phyloP scores from a whole-genome alignment of 2,888 invertebrate genomes.

The Chrysina gloriosa region DNA sequence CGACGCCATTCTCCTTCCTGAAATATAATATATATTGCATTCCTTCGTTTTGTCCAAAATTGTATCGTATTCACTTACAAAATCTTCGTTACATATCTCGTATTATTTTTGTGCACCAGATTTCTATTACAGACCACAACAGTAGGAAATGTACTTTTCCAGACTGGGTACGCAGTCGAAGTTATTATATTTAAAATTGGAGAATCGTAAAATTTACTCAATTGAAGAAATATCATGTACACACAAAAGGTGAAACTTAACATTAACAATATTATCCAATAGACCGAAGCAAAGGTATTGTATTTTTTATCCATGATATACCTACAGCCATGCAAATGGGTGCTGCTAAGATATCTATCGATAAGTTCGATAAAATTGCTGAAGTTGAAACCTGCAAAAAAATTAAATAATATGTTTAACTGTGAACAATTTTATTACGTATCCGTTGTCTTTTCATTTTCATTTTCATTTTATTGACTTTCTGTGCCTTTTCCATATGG shows the following conservation, averaged over 20 bases:
- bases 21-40: neutral
- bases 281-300: conserved; percentile 11
- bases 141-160: conserved; percentile 56
- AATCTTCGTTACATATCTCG: conserved; percentile 37
- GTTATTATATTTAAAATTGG: conserved; percentile 53
- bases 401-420: neutral
- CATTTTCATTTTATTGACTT: neutral
- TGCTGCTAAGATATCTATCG: conserved; percentile 12
- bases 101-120: conserved; percentile 53
- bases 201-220: conserved; percentile 39
- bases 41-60: neutral
- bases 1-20: conserved; percentile 3
- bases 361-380: conserved; percentile 8
- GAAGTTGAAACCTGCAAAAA: conserved; percentile 9
- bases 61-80: conserved; percentile 43
- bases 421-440: neutral
- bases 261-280: conserved; percentile 25
- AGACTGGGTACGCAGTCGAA: conserved; percentile 57
- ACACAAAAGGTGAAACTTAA: conserved; percentile 41
- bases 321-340: conserved; percentile 34
- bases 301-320: conserved; percentile 30
- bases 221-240: conserved; percentile 44
- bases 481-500: no score
- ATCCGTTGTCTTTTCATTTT: neutral
- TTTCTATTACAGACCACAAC: conserved; percentile 61